These are phyloP conservation scores for Bucorvus abyssinicus DNA, from an alignment of 2,797 vertebrate species.

Conservation along the genomic window DNA sequence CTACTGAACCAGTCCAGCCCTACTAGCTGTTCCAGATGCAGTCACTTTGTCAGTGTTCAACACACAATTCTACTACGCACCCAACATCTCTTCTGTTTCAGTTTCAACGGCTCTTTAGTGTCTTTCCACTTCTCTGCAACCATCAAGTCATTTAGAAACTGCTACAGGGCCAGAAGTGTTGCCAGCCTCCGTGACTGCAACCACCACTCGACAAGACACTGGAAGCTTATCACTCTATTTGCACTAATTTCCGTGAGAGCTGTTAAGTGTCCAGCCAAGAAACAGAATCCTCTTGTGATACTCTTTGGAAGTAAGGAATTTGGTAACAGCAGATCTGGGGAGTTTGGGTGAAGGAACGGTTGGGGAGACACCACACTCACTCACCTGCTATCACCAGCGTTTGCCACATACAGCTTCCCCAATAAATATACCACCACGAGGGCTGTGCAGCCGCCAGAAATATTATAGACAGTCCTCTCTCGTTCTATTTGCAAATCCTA, in stretches of 20 bases:
- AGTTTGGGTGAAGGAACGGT: background rate
- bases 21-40: background rate
- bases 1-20: background rate
- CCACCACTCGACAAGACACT: background rate
- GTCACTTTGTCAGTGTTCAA: background rate
- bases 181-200: background rate
- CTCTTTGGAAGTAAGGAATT: background rate
- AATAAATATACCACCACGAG: slow-evolving; percentile 86
- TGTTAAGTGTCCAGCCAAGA: background rate
- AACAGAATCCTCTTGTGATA: background rate
- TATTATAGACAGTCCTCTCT: slow-evolving; percentile 85
- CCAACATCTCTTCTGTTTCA: background rate
- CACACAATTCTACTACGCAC: background rate
- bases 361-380: background rate
- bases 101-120: background rate
- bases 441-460: slow-evolving; percentile 95
- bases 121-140: background rate
- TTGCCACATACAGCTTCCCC: slow-evolving; percentile 94
- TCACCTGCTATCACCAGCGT: slow-evolving; percentile 98
- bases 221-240: background rate
- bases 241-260: background rate
- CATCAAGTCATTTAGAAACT: background rate
- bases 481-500: slow-evolving; percentile 93
- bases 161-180: background rate
- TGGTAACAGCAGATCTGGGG: background rate